Evolutionary conservation across 2,888 invertebrate genomes (phyloP), one percentile per base, ranked within the genome.

Genomic region (Ceratothoa steindachneri): DNA sequence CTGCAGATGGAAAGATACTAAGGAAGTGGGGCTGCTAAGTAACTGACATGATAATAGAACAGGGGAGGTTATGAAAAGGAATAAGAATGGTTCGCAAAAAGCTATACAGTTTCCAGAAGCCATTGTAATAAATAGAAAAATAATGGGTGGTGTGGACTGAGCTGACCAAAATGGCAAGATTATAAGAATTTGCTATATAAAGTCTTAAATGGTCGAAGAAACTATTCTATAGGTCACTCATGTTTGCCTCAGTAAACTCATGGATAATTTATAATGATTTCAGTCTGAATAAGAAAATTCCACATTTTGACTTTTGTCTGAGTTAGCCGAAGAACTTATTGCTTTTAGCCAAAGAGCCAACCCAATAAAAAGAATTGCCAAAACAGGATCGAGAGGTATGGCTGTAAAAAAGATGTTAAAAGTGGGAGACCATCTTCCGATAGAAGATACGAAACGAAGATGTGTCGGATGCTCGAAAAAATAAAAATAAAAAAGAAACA

Each of bases 191-290:
- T 15, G 81, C 81, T 70, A 74, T 81, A 51, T 82, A 81, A 76
- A 81, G 81, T 29, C 76, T 28, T 7, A 82, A 83, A 77, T 82
- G 82, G 81, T 81, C 81, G 82, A 80, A 80, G 67, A 82, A 83
- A 69, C 78, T 82, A 31, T 82, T 83, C 55, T 81, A 80, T 68
- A 80, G 73, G 68, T 77, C 82, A 30, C 64, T 82, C 7, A 80
- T 82, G 81, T 77, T 74, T 51, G 74, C 80, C 27, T 80, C 80
- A 65, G 80, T 81, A 66, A 82, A 83, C 27, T 41, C 15, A 15
- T 41, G 41, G 41, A 15, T 41, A 9, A 41, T 41, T 41, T 41
- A 41, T 15, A 41, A 41, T 5, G 41, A 41, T 9, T 15, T 41
- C 7, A 5, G 15, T 5, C 41, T 9, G 41, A 5, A 41, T 41